Percentiles rank a stretch among this genome's conserved stretches.
Evolutionary conservation across 2,888 invertebrate genomes (phyloP).

Genomic region (Rotaria socialis): DNA sequence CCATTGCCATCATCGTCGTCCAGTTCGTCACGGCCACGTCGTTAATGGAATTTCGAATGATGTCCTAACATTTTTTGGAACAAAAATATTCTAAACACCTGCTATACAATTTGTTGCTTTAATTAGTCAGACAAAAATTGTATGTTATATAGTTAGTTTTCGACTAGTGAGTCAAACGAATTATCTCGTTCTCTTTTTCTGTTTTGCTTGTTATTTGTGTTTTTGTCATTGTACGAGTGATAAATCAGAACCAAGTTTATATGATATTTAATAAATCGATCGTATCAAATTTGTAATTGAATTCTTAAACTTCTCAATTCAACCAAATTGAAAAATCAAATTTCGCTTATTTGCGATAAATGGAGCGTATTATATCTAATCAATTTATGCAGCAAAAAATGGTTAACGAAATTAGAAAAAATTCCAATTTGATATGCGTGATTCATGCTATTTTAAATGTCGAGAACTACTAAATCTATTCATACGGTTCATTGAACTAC

Average conservation of each 20-base stretch:
- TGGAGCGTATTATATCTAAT: too few relatives aligned
- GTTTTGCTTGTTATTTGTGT: not conserved
- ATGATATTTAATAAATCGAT: not conserved
- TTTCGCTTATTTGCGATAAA: too few relatives aligned
- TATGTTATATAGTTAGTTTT: not conserved
- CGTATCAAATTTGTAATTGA: not conserved
- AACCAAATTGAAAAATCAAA: too few relatives aligned
- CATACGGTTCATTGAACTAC: too few relatives aligned
- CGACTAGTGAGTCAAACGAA: not conserved
- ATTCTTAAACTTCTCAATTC: not conserved
- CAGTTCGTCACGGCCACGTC: not conserved
- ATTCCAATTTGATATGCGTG: too few relatives aligned
- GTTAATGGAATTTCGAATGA: not conserved
- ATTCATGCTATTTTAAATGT: too few relatives aligned
- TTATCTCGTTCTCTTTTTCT: not conserved
- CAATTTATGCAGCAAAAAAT: too few relatives aligned
- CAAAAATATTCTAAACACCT: not conserved
- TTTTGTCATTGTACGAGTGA: not conserved
- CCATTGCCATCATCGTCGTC: not conserved
- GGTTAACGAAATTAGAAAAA: too few relatives aligned
- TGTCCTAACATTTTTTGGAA: not conserved
- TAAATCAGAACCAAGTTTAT: not conserved
- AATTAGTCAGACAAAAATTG: not conserved
- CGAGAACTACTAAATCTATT: too few relatives aligned
- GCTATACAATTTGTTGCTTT: not conserved